These are phyloP conservation scores for Drosophila birchii DNA, from an alignment of 2,888 invertebrate species.

Conservation along the genomic window DNA sequence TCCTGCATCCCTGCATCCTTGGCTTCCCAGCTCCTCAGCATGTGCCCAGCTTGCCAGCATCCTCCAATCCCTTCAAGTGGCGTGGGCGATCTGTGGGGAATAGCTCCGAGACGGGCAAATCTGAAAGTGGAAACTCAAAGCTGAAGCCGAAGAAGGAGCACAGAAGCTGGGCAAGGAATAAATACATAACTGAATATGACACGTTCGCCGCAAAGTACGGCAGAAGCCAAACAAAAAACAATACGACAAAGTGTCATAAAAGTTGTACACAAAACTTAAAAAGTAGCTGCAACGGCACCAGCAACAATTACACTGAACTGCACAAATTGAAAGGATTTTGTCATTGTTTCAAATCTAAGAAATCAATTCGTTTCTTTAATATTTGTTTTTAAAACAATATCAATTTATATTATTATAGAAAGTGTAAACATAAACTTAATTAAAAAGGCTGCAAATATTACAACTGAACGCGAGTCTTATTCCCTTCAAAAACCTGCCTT, in stretches of 20 bases:
- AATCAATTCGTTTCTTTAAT: no score
- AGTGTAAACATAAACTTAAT: not conserved
- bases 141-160: constrained; percentile 43
- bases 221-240: constrained; percentile 48
- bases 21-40: not conserved
- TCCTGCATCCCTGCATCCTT: not conserved
- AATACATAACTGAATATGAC: constrained; percentile 73
- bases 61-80: not conserved
- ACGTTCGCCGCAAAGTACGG: constrained; percentile 75
- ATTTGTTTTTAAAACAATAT: not conserved
- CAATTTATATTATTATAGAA: not conserved
- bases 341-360: not conserved
- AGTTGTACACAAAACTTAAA: constrained; percentile 78
- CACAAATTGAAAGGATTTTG: not conserved
- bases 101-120: constrained; percentile 51
- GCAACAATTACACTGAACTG: constrained; percentile 47
- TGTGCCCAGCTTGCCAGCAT: not conserved
- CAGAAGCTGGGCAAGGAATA: constrained; percentile 43
- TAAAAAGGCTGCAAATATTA: not conserved
- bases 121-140: constrained; percentile 72
- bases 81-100: constrained; percentile 21
- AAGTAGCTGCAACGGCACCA: constrained; percentile 67
- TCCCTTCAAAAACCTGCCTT: no score
- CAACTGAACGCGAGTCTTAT: no score
- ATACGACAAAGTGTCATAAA: constrained; percentile 80